Evolutionary conservation across 2,888 invertebrate species (phyloP), one percentile per base, ranked within the genome.

Genomic region (Lottia scabra): DNA sequence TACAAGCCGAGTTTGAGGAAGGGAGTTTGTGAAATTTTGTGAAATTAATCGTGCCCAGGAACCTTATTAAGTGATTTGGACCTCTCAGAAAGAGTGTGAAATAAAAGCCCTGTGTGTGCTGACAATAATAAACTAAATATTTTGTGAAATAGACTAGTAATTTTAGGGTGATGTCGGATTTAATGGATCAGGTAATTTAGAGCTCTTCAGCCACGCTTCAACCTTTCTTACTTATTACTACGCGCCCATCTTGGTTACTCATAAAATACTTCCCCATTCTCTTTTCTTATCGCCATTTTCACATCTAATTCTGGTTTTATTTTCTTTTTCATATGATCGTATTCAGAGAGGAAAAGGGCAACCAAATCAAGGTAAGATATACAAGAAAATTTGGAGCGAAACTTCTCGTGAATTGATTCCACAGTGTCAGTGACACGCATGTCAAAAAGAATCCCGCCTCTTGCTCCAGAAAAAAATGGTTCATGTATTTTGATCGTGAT

Each of bases 121-220:
- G 76, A 80, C 78, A 75, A 75, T 77, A 71, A 76, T 72, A 70
- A 73, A 75, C 75, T 75, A 78, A 74, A 77, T 71, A 38, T 71
- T 69, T 44, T 67, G 71, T 74, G 67, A 71, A 68, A 76, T 73
- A 75, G 75, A 78, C 78, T 72, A 72, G 75, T 69, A 71, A 79
- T 74, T 73, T 73, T 68, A 79, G 81, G 86, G 87, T 85, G 83
- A 87, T 87, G 87, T 87, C 87, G 81, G 84, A 86, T 78, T 86
- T 85, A 84, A 84, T 87, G 73, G 87, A 87, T 83, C 87, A 87
- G 87, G 87, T 87, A 84, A 73, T 38, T 38, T 12, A 8, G 76
- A 68, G 77, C 75, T 74, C 63, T 63, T 67, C 62, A 43, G 46
- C 56, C 63, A 30, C 65, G 68, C 68, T 64, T 56, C 48, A 62